Conservation (phyloP, 2,797 vertebrate genomes). For the Apogon talboti region DNA sequence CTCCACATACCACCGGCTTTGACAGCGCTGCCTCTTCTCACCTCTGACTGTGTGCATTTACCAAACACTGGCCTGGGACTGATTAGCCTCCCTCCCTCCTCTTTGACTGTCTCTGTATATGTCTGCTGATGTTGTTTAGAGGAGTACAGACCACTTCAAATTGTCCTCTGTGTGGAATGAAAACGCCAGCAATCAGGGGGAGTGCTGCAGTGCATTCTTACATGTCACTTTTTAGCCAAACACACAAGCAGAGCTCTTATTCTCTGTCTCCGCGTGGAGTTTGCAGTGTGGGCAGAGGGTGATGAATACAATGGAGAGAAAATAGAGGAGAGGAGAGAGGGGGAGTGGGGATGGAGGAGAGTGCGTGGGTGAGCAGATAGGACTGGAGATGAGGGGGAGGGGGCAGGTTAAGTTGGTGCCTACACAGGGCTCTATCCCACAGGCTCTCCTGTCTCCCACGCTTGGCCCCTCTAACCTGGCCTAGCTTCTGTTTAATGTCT, state of each 20-base stretch:
- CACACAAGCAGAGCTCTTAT: conserved; percentile 65
- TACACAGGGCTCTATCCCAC: conserved; percentile 80
- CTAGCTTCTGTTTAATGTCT: conserved; percentile 80
- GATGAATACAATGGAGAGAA: conserved; percentile 79
- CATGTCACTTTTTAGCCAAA: conserved; percentile 80
- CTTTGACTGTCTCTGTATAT: conserved; percentile 67
- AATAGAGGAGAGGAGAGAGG: conserved; percentile 72
- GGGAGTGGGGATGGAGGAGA: conserved; percentile 73
- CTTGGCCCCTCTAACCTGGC: conserved; percentile 77
- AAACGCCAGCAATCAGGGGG: conserved; percentile 60
- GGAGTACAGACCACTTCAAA: conserved; percentile 67
- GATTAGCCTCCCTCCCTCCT: conserved; percentile 68
- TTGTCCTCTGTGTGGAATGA: conserved; percentile 68
- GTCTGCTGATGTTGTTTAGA: conserved; percentile 73
- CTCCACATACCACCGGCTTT: conserved; percentile 27
- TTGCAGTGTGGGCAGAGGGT: conserved; percentile 81
- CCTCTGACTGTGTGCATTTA: conserved; percentile 71
- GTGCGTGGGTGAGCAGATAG: conserved; percentile 80
- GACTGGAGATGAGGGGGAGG: conserved; percentile 70
- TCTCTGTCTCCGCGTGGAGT: conserved; percentile 73
- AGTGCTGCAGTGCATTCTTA: conserved; percentile 73
- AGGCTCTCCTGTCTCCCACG: conserved; percentile 81
- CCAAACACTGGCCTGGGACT: conserved; percentile 76
- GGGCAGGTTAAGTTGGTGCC: conserved; percentile 79
- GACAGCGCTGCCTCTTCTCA: conserved; percentile 52